phyloP scores from a whole-genome alignment of 2,888 invertebrate species.

The Mythimna lalbum region DNA sequence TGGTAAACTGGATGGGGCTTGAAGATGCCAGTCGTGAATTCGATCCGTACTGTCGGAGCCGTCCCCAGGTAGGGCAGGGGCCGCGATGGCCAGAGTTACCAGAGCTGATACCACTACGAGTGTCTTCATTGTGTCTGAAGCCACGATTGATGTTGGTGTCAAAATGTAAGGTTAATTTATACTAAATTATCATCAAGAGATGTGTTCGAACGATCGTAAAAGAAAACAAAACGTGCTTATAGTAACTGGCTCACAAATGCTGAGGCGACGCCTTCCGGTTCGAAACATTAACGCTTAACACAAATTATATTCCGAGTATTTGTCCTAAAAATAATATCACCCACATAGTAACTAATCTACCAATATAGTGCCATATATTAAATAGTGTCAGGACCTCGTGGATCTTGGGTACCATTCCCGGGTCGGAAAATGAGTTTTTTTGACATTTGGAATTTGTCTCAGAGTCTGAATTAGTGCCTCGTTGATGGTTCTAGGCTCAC shows the following conservation, averaged over 20 bases:
- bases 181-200: constrained; percentile 69
- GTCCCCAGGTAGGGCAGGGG: constrained; percentile 74
- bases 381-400: too few relatives aligned
- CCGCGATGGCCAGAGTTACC: constrained; percentile 76
- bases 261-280: constrained; percentile 72
- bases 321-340: constrained; percentile 27
- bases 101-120: constrained; percentile 80
- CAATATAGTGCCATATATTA: not conserved
- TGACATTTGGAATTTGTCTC: not conserved
- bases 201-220: constrained; percentile 54
- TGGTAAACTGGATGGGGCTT: constrained; percentile 44
- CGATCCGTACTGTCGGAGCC: constrained; percentile 61
- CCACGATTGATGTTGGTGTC: constrained; percentile 75
- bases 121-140: constrained; percentile 82
- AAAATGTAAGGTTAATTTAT: constrained; percentile 76
- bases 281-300: constrained; percentile 37
- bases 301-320: constrained; percentile 31
- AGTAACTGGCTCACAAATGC: constrained; percentile 67
- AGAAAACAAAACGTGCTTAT: constrained; percentile 80
- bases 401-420: not conserved
- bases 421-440: not conserved
- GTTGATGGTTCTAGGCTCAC: not conserved
- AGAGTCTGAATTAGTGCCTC: too few relatives aligned
- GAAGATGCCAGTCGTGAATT: constrained; percentile 42
- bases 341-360: constrained; percentile 13